Base-by-base conservation (phyloP, 2,113 vertebrate species). In the Leuciscus idus region DNA sequence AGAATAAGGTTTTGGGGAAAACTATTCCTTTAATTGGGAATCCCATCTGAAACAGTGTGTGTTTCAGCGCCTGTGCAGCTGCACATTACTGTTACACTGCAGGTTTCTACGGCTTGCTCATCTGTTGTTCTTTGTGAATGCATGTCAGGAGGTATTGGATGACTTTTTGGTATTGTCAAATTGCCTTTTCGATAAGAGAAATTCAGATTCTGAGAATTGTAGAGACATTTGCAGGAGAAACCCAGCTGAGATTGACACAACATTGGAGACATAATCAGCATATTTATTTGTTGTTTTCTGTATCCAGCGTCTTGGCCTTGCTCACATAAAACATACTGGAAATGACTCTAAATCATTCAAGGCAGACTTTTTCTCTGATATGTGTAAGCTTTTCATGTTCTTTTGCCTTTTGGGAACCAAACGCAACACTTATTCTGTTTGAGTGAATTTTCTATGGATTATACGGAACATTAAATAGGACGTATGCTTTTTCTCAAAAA, bases 371-470 rank as follows among this genome's bases (percentile, higher is more conserved):
- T 70, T 4, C 43, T 82, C 26, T 55, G 46, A 82, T 70, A 64
- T 81, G 78, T 36, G 21, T 64, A 81, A 28, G 57, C 59, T 48
- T 64, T 66, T 81, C 26, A 21, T 81, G 39, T n/a, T 26, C 8
- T 28, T 26, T 36, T 68, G 62, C 46, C 80, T 82, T 70, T 30
- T 68, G 64, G 80, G 19, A 82, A 82, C n/a, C 46, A 33, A 81
- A 52, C 52, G 62, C 62, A 52, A 52, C 19, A 82, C 28, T 70
- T 36, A 68, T 70, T 70, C 46, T 21, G 39, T 81, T 62, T 19
- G 59, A 30, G 39, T 48, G 39, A 19, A 64, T 64, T 48, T 64
- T 48, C 23, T 17, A 74, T 21, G 59, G 36, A 81, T 64, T 81
- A 43, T 43, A 64, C 4, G 0, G n/a, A 30, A 26, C 59, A 64